Evolutionary conservation across 2,888 invertebrate genomes (phyloP).

Genomic region (Portevinia maculata): DNA sequence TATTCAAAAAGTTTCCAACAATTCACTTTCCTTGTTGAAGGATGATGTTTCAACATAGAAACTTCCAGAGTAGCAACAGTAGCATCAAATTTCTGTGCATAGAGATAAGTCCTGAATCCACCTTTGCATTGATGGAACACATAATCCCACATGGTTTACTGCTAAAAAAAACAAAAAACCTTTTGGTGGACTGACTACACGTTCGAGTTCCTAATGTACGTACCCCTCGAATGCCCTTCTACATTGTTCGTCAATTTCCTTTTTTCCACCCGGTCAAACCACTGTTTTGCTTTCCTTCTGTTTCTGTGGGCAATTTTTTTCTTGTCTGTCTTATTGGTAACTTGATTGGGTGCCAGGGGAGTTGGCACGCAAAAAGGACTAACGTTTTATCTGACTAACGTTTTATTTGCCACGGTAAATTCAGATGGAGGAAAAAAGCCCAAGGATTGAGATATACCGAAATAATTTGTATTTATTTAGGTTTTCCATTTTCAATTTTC

Average conservation of each 20-base stretch:
- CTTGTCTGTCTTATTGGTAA: slow-evolving; percentile 10
- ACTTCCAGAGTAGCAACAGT: slow-evolving; percentile 8
- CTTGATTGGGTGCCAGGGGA: slow-evolving; percentile 31
- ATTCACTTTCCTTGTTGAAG: slow-evolving; percentile 34
- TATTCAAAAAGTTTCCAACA: slow-evolving; percentile 56
- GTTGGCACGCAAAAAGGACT: neutral
- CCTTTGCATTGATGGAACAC: slow-evolving; percentile 28
- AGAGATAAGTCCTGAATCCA: slow-evolving; percentile 1
- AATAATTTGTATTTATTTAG: slow-evolving; percentile 46
- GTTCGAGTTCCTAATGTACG: slow-evolving; percentile 7
- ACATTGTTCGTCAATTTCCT: slow-evolving; percentile 39
- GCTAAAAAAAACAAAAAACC: neutral
- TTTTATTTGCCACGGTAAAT: neutral
- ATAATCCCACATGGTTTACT: slow-evolving; percentile 31
- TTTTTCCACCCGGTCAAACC: neutral
- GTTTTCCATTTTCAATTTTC: slow-evolving; percentile 25
- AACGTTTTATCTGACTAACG: too few species aligned
- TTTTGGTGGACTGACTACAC: slow-evolving; percentile 34
- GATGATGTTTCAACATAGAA: slow-evolving; percentile 28
- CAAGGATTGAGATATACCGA: slow-evolving; percentile 27
- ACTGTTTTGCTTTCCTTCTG: neutral
- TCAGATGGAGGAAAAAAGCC: neutral
- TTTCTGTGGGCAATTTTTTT: neutral
- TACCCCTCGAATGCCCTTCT: slow-evolving; percentile 5
- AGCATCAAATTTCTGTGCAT: slow-evolving; percentile 4